Percentiles rank a stretch among this genome's conserved stretches.
Conservation (phyloP, 2,797 vertebrate genomes). For the Myoxocephalus aenaeus region DNA sequence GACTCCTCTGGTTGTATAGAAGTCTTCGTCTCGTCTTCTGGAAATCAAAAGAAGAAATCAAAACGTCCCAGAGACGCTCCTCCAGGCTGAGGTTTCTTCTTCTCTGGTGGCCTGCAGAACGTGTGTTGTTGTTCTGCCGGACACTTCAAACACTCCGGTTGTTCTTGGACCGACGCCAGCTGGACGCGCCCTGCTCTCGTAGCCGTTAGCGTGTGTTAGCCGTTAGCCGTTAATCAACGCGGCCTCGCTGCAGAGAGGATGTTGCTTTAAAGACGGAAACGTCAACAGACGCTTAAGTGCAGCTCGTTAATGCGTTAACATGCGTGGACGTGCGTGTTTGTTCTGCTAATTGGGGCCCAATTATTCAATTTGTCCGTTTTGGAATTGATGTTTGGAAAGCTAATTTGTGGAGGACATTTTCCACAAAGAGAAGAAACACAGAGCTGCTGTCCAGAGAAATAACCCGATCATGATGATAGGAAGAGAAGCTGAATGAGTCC, state of each 20-base stretch:
- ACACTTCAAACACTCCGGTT: constrained; percentile 55
- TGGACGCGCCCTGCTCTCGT: constrained; percentile 23
- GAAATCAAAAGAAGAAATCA: too few relatives aligned
- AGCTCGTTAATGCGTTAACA: constrained; percentile 76
- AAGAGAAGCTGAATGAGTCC: constrained; percentile 41
- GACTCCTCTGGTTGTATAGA: too few relatives aligned
- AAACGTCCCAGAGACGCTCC: too few relatives aligned
- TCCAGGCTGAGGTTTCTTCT: constrained; percentile 31
- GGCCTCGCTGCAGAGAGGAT: constrained; percentile 50
- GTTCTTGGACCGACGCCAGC: constrained; percentile 59
- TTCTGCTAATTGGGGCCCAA: constrained; percentile 72
- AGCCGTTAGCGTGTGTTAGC: constrained; percentile 1
- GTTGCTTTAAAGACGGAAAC: constrained; percentile 73
- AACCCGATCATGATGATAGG: constrained; percentile 47
- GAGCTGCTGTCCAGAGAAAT: constrained; percentile 58
- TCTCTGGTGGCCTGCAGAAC: constrained; percentile 45
- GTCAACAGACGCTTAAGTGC: constrained; percentile 69
- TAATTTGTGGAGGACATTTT: constrained; percentile 75
- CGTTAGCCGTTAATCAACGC: constrained; percentile 60
- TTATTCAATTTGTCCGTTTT: constrained; percentile 80
- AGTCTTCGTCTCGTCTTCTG: too few relatives aligned
- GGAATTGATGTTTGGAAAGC: constrained; percentile 69
- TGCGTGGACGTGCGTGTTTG: constrained; percentile 73
- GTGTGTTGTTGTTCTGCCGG: constrained; percentile 41
- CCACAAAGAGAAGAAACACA: constrained; percentile 64